Conservation (phyloP, 2,113 vertebrate genomes). For the Pseudorasbora parva region DNA sequence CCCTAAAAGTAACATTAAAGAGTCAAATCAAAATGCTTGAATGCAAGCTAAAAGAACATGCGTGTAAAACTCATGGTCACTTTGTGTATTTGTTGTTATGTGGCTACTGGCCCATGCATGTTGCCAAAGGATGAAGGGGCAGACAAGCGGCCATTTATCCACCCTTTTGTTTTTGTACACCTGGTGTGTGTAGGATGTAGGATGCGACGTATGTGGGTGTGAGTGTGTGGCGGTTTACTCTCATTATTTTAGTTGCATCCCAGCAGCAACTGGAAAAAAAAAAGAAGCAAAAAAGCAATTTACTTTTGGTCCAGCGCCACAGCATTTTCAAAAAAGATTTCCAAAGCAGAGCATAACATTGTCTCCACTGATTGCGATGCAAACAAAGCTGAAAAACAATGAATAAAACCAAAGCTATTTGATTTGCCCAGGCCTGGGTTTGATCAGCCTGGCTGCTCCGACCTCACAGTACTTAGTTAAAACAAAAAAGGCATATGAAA, state of each 20-base stretch:
- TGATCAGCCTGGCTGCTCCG: conserved; percentile 62
- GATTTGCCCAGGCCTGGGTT: conserved; percentile 63
- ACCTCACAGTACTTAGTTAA: conserved; percentile 49
- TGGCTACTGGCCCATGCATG: background rate
- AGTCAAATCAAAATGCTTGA: background rate
- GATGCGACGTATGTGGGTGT: conserved; percentile 8
- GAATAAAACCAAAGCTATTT: conserved; percentile 70
- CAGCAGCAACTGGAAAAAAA: conserved; percentile 46
- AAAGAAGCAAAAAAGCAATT: conserved; percentile 65
- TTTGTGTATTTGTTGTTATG: background rate
- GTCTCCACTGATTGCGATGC: conserved; percentile 69
- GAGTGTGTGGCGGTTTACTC: conserved; percentile 23
- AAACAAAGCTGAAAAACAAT: conserved; percentile 74
- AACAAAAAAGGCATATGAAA: conserved; percentile 56
- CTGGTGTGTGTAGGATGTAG: conserved; percentile 6
- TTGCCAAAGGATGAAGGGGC: conserved; percentile 16
- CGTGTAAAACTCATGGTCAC: background rate
- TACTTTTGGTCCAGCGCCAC: conserved; percentile 64
- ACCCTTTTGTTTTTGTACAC: conserved; percentile 24
- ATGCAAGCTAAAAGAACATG: conserved; percentile 25
- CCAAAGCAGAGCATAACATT: conserved; percentile 63
- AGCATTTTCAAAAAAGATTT: conserved; percentile 58
- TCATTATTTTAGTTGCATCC: conserved; percentile 51
- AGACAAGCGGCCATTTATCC: conserved; percentile 8
- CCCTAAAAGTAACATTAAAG: conserved; percentile 53